Base-by-base conservation (phyloP, 2,113 vertebrate genomes). In the Kryptolebias marmoratus region DNA sequence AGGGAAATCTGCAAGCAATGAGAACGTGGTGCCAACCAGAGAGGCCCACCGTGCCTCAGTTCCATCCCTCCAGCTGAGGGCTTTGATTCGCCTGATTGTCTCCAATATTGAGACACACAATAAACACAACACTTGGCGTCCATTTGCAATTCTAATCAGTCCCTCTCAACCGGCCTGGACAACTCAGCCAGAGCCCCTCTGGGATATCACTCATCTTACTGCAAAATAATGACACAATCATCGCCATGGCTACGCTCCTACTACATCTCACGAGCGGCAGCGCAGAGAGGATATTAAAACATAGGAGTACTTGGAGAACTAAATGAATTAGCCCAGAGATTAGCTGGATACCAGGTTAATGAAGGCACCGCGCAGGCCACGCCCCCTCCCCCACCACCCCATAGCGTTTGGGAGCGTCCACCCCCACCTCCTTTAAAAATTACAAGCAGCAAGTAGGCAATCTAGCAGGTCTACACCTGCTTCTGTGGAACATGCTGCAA, bases 1-100 rank as follows among this genome's bases (percentile, higher is more conserved):
- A 58, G 60, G 45, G 16, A 9, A 50, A 18, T 11, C 47, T 65
- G 65, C 61, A 57, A 73, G 83, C 71, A 71, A 67, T 48, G 73
- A 88, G 84, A 81, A 90, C 80, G 70, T 42, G 71, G 84, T 88
- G 89, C 89, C 90, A 90, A 86, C 85, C 82, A 79, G 87, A 88
- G 92, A 91, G 91, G 89, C 89, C 91, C 87, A 83, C 91, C 71
- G 86, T 77, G 87, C 88, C 83, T 87, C 81, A 42, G 88, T 76
- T 80, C 85, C 87, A 80, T 91, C 90, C 87, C 91, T 90, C 90
- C 90, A 93, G 91, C 89, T 84, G 88, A 86, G 90, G 87, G 83
- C 92, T 93, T 92, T 91, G 89, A 93, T 93, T 91, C 85, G 85
- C 89, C 86, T 91, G 90, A 92, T 90, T 93, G 90, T 93, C 89